Base-by-base conservation (phyloP, 2,888 invertebrate species). In the Netelia fuscicornis region DNA sequence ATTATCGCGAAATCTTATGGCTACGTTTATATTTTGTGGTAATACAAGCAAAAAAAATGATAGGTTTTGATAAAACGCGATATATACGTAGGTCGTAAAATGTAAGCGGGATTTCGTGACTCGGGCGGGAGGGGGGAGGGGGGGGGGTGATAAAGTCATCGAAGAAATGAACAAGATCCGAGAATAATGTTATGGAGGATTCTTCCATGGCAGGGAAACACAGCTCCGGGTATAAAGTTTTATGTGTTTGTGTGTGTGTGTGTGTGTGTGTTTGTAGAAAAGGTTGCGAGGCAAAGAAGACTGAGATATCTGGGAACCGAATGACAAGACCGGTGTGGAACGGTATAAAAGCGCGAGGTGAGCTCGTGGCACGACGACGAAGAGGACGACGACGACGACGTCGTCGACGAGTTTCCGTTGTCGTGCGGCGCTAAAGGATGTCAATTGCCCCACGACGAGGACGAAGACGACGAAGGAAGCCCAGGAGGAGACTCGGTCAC, bases 371-470 rank as follows among this genome's bases (percentile, higher is more conserved):
- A 68, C 81, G 84, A 72, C 87, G 76, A 87, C 81, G 86, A 87
- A 87, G 25, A 25, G 2, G 25, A 68, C 81, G 84, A 72, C 87
- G 76, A 87, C 81, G 86, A 84, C 86, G 86, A 87, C 87, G 30
- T 30, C 30, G 30, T 30, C 30, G 30, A 30, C 30, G 30, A 30
- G 30, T 30, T 88, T 88, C 87, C 87, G 89, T 88, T 90, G 86
- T 81, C 87, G 76, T 78, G 85, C 81, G 65, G 78, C 85, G 86
- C 89, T 88, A 87, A 91, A 91, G 90, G 90, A 91, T 91, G 90
- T 90, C 91, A 90, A 91, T 91, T 91, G 90, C 87, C 71, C 83
- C 74, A 85, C 62, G 65, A 77, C 68, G 76, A 71, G 71, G 81
- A 84, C 74, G 86, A 85, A 87, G 88, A 89, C 80, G 88, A 88